Evolutionary conservation across 2,113 vertebrate species (phyloP).

Genomic region (Sporophila hypoxantha): DNA sequence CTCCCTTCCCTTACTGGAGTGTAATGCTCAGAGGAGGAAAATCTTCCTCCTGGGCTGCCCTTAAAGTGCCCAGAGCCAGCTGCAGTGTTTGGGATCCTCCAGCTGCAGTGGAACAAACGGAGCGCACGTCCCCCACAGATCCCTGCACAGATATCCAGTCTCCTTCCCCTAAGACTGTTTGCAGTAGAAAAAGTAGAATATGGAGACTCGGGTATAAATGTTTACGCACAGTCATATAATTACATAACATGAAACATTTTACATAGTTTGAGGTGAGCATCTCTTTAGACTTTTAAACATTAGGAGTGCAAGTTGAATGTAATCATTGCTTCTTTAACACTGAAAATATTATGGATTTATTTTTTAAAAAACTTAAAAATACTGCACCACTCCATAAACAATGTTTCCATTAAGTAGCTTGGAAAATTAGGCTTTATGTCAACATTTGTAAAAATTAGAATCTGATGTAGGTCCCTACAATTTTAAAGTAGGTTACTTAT

Average conservation of each 20-base stretch:
- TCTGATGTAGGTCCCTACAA: constrained; percentile 67
- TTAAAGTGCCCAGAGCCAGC: constrained; percentile 45
- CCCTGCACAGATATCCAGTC: neutral
- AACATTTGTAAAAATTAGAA: constrained; percentile 76
- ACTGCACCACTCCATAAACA: constrained; percentile 73
- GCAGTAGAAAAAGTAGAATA: constrained; percentile 53
- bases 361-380: constrained; percentile 68
- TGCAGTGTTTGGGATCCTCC: constrained; percentile 55
- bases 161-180: constrained; percentile 48
- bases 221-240: constrained; percentile 67
- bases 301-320: constrained; percentile 71
- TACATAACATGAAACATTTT: constrained; percentile 70
- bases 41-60: constrained; percentile 34
- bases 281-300: constrained; percentile 64
- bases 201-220: constrained; percentile 65
- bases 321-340: constrained; percentile 71
- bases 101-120: constrained; percentile 61
- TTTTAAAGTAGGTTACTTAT: constrained; percentile 79
- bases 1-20: neutral
- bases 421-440: constrained; percentile 78
- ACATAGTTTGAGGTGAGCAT: constrained; percentile 70
- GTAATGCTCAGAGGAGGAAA: constrained; percentile 39
- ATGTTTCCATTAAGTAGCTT: constrained; percentile 70
- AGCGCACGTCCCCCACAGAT: constrained; percentile 10
- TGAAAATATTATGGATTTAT: constrained; percentile 71